Percentiles rank a stretch among this genome's conserved stretches.
These are phyloP conservation scores for Amniataba percoides DNA, from an alignment of 2,797 vertebrate genomes.

Conservation along the genomic window DNA sequence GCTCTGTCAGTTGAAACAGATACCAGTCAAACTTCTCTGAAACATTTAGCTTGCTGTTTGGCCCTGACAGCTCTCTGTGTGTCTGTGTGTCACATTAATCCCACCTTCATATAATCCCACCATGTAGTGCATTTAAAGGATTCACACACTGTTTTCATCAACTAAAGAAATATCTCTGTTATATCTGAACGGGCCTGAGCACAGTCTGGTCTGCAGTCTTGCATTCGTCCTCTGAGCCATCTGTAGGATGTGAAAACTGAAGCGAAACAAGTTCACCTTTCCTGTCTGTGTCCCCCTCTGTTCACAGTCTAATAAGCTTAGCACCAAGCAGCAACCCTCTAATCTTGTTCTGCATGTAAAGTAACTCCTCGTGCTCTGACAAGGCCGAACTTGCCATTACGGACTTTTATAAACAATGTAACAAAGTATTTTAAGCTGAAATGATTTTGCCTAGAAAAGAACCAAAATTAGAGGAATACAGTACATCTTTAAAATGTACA, in stretches of 20 bases:
- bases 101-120: neutral
- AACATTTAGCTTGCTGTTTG: constrained; percentile 34
- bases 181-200: neutral
- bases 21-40: constrained; percentile 19
- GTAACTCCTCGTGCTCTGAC: neutral
- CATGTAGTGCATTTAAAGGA: neutral
- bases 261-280: constrained; percentile 13
- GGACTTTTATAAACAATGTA: neutral
- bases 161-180: neutral
- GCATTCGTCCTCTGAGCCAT: constrained; percentile 14
- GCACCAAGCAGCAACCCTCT: neutral
- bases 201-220: neutral
- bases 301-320: neutral
- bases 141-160: neutral
- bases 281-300: neutral
- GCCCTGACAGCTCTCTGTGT: constrained; percentile 18
- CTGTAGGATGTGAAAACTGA: constrained; percentile 8
- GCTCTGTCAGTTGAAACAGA: constrained; percentile 15
- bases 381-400: neutral
- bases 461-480: neutral
- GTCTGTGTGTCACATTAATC: too few relatives aligned
- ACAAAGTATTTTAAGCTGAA: neutral
- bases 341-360: neutral
- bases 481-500: neutral
- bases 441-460: neutral